Percentiles rank a stretch among this genome's conserved stretches.
phyloP scores from a whole-genome alignment of 64 coral and sea anemone species.

The Platygyra sinensis region DNA sequence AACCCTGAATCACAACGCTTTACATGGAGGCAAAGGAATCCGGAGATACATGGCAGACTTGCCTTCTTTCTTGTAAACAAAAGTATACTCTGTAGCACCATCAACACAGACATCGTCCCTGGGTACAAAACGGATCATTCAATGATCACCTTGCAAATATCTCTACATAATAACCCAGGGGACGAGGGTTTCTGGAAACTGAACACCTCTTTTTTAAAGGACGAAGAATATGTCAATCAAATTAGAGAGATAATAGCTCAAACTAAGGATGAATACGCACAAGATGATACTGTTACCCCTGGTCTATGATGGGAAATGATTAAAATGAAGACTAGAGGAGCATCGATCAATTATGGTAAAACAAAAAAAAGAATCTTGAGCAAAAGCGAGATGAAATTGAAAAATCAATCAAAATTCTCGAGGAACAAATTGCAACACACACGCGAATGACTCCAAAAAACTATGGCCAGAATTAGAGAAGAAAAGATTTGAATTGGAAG shows the following conservation, averaged over 20 bases:
- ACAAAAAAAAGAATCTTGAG: background rate
- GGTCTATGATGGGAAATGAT: slow-evolving; percentile 11
- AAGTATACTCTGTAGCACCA: background rate
- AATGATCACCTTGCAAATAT: slow-evolving; percentile 7
- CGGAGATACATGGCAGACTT: slow-evolving; percentile 19
- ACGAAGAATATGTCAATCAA: too few species aligned
- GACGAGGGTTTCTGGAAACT: too few species aligned
- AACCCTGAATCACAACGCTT: background rate
- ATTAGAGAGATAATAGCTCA: background rate
- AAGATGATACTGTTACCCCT: background rate
- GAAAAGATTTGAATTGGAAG: slow-evolving; percentile 6
- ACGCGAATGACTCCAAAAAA: background rate
- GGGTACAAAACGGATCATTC: slow-evolving; percentile 43
- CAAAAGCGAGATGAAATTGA: slow-evolving; percentile 15
- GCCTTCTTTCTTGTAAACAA: slow-evolving; percentile 29
- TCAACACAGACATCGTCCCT: too few species aligned
- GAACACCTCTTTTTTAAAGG: too few species aligned
- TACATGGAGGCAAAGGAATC: slow-evolving; percentile 6
- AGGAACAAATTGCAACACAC: background rate
- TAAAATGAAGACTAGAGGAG: slow-evolving; percentile 27
- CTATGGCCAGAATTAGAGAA: background rate
- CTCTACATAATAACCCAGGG: too few species aligned
- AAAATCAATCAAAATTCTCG: background rate
- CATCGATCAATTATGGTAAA: background rate
- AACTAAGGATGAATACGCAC: background rate